Base-by-base conservation (phyloP, 2,888 invertebrate genomes). In the Odontothrips loti region DNA sequence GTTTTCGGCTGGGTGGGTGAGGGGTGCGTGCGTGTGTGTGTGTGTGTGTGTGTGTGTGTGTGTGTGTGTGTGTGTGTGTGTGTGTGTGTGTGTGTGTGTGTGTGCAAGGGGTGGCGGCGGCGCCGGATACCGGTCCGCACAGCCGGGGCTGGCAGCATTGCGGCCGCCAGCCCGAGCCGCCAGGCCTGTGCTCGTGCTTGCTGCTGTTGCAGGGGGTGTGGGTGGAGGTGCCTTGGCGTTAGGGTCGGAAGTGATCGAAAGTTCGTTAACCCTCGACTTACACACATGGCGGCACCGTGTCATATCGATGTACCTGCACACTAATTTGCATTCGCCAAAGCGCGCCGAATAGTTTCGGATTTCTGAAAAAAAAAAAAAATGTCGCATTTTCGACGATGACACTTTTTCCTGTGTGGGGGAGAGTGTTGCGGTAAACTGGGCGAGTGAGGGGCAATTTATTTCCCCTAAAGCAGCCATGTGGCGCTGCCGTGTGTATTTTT, bases 1-100 rank as follows among this genome's bases (percentile, higher is more conserved):
- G 68, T 75, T 75, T 75, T 75, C 68, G 68, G 68, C 68, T 75
- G 68, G 23, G 58, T 58, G 68, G 68, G 68, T 75, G 68, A 27
- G 68, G 27, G 68, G 68, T 9, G 68, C 15, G 51, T 51, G 51
- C n/a, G n/a, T n/a, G n/a, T n/a, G n/a, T n/a, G n/a, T n/a, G n/a
- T n/a, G n/a, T n/a, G 34, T 43, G 34, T 43, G 34, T 43, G 34
- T 43, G 34, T 43, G 34, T 43, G 34, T 43, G 34, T 43, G 34
- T n/a, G 34, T 43, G 34, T 43, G 34, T 43, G 34, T 43, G 34
- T 43, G 34, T 43, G 34, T 43, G 34, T 43, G 34, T 43, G 34
- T 43, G 34, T 43, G 34, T 43, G 34, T 43, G 34, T 43, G 34
- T 43, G 34, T 43, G 34, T 43, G 34, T 43, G 34, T 43, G 34